These are phyloP conservation scores for Tilapia sparmanii DNA, from an alignment of 2,113 vertebrate genomes.

Conservation along the genomic window DNA sequence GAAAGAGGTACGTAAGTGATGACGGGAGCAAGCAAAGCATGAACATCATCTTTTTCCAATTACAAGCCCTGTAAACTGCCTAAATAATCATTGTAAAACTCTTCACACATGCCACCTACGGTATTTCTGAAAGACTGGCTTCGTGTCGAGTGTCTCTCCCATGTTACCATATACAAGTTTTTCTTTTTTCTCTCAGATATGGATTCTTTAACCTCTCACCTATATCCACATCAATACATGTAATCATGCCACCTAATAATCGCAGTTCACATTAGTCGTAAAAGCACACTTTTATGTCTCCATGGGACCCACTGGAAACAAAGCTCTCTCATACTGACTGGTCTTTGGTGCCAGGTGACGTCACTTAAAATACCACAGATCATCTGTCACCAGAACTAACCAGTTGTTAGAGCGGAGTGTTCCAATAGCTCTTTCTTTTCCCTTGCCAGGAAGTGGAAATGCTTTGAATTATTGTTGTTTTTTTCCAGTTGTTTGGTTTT, in stretches of 20 bases:
- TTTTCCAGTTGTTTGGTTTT: background rate
- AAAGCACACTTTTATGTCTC: background rate
- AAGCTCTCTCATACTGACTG: background rate
- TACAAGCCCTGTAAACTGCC: constrained; percentile 37
- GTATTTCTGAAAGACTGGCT: background rate
- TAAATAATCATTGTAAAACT: constrained; percentile 26
- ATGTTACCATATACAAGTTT: background rate
- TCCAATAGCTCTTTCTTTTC: background rate
- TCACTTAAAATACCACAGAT: constrained; percentile 28
- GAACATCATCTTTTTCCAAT: constrained; percentile 47
- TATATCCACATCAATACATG: background rate
- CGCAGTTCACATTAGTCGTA: background rate
- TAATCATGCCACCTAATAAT: background rate
- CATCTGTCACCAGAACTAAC: constrained; percentile 23
- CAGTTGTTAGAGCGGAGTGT: background rate
- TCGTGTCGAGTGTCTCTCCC: background rate
- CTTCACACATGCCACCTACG: background rate
- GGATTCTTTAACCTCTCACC: background rate
- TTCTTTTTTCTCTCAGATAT: background rate
- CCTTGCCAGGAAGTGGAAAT: background rate
- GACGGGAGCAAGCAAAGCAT: constrained; percentile 15
- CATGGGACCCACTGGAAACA: background rate
- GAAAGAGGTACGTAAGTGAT: constrained; percentile 45
- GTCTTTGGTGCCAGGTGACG: constrained; percentile 12
- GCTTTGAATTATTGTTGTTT: background rate